Evolutionary conservation across 53 echinoderm and acorn worm species (phyloP), one percentile per base, ranked within the genome.

Genomic region (Holothuria scabra): DNA sequence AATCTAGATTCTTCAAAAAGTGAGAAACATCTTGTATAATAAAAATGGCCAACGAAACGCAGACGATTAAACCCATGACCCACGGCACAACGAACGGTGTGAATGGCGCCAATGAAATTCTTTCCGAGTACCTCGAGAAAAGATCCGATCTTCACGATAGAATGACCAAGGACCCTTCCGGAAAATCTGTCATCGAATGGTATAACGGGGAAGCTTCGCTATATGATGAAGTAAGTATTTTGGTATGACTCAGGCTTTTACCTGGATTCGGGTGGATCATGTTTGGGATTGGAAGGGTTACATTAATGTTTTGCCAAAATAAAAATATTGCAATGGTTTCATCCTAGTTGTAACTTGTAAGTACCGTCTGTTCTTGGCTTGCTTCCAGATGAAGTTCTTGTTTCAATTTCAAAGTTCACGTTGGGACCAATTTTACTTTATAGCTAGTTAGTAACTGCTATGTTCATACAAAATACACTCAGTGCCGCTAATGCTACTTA

Each of bases 181-280:
- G 82, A 1, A 81, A 81, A 81, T 81, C 82, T 22, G 82, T 62
- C 4, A 81, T 81, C 8, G 82, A 81, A 26, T 81, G 82, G 82
- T 81, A 81, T 41, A 30, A 81, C 65, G 62, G 62, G 12, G 82
- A 81, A 81, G 82, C 82, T 7, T 25, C 62, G 22, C 63, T 81
- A 4, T 81, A 81, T 48, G 82, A 81, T 37, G 64, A 61, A 26
- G 82, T 81, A 64, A 62, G 82, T 61, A 3, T 28, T 71, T 32
- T 32, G n/a, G n/a, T n/a, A 23, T 71, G 52, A 16, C 52, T 52
- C 8, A 18, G 18, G 52, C 18, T 12, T 52, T 52, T 16, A 52
- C 52, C 14, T 18, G 14, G 16, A 52, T 52, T 18, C 16, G 52
- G 52, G 0, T 52, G 18, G 14, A 4, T 16, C 18, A 1, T 8